Percentiles rank a stretch among this genome's conserved stretches.
phyloP scores from a whole-genome alignment of 2,888 invertebrate species.

The Frankliniella fusca region DNA sequence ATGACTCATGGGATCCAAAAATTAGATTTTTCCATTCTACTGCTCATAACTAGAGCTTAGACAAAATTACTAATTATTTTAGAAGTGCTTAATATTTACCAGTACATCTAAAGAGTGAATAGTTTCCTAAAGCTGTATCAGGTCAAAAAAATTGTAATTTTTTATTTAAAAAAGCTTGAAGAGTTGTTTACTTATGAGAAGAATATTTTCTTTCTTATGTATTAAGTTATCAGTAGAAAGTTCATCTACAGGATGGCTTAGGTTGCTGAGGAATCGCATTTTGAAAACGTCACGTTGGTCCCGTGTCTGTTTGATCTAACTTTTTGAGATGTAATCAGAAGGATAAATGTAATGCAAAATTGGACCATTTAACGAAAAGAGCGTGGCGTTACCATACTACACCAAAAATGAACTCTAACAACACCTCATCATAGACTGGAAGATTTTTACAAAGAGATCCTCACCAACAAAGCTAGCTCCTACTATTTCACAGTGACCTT shows the following conservation, averaged over 20 bases:
- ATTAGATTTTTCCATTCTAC: background rate
- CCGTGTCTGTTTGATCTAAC: constrained; percentile 19
- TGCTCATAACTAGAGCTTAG: too few species aligned
- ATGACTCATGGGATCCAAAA: background rate
- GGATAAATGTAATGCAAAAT: background rate
- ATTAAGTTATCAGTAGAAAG: background rate
- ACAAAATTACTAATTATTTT: too few species aligned
- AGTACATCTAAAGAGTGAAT: background rate
- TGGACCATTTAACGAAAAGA: background rate
- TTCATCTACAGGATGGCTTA: background rate
- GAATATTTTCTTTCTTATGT: background rate
- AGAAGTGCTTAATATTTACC: too few species aligned
- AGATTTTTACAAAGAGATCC: too few species aligned
- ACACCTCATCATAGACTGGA: too few species aligned
- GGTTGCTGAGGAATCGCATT: background rate
- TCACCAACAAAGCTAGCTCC: too few species aligned
- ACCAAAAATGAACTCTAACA: too few species aligned
- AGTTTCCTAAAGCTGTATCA: background rate
- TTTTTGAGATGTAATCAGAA: constrained; percentile 1
- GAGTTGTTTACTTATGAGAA: background rate
- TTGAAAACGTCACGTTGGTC: constrained; percentile 22
- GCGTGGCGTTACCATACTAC: too few species aligned
- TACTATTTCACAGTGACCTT: too few species aligned
- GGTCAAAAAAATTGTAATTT: background rate
- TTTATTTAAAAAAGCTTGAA: background rate